A percentile compares a stretch with the other conserved stretches of the same genome.
Evolutionary conservation across 2,797 vertebrate species (phyloP).

Genomic region (Lophius americanus): DNA sequence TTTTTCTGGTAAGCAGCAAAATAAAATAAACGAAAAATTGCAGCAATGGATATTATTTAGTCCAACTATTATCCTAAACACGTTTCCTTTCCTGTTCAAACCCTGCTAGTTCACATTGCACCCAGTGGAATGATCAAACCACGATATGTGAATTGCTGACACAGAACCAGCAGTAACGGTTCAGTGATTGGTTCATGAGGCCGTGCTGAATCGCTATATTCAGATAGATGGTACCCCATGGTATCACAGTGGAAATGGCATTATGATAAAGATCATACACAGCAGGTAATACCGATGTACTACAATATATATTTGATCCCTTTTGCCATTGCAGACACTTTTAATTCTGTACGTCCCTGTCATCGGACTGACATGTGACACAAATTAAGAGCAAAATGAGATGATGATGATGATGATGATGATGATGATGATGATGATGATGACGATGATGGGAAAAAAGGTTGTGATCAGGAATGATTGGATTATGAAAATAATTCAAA

Average conservation of each 20-base stretch:
- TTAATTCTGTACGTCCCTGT: neutral
- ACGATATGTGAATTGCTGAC: constrained; percentile 65
- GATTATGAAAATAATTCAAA: constrained; percentile 2
- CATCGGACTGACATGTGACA: constrained; percentile 5
- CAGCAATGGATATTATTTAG: neutral
- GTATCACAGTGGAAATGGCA: constrained; percentile 49
- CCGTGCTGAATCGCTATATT: constrained; percentile 62
- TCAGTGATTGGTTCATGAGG: constrained; percentile 52
- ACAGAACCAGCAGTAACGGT: constrained; percentile 43
- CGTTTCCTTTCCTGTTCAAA: constrained; percentile 12
- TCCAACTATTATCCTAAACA: constrained; percentile 7
- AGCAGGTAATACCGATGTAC: constrained; percentile 32
- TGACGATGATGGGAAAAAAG: neutral
- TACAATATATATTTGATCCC: constrained; percentile 21
- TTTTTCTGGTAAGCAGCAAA: neutral
- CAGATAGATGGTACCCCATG: constrained; percentile 45
- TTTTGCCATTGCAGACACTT: constrained; percentile 10
- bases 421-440: constrained; percentile 13
- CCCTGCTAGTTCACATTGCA: constrained; percentile 25
- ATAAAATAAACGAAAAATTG: constrained; percentile 4
- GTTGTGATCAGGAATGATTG: too few relatives aligned
- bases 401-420: neutral
- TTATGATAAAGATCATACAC: constrained; percentile 63
- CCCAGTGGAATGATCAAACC: constrained; percentile 36
- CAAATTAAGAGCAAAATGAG: constrained; percentile 21